These are phyloP conservation scores for Leucoptera coffeella DNA, from an alignment of 2,888 invertebrate species.

Conservation along the genomic window DNA sequence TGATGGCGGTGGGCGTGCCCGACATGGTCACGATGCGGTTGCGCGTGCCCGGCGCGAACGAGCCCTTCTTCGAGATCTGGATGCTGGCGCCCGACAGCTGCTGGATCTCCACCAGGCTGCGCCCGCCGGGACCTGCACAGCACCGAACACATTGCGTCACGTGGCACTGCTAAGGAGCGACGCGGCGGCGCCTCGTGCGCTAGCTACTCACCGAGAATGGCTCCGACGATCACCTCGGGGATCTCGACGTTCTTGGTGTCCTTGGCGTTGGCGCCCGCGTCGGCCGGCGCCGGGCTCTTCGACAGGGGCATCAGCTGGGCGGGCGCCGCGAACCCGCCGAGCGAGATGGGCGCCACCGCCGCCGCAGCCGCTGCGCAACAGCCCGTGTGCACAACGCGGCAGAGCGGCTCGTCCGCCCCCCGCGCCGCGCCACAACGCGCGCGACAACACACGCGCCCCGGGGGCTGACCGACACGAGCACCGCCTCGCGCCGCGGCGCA, in stretches of 20 bases:
- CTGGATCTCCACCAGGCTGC: constrained; percentile 95
- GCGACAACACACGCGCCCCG: constrained; percentile 3
- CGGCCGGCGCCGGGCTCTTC: constrained; percentile 76
- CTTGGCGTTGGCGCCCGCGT: constrained; percentile 65
- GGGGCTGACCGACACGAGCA: constrained; percentile 5
- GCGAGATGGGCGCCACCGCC: constrained; percentile 75
- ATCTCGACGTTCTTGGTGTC: constrained; percentile 91
- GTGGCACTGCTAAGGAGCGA: neutral
- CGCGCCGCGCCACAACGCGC: constrained; percentile 12
- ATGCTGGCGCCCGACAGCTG: constrained; percentile 95
- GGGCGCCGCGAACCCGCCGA: constrained; percentile 64
- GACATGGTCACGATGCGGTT: constrained; percentile 96
- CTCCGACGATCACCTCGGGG: constrained; percentile 93
- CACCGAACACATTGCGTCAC: neutral
- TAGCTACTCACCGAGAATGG: constrained; percentile 73
- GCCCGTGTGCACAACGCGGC: no score
- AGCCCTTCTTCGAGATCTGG: constrained; percentile 97
- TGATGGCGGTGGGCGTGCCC: constrained; percentile 82
- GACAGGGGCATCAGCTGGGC: constrained; percentile 68
- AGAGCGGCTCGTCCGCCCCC: neutral
- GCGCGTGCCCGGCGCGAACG: constrained; percentile 93
- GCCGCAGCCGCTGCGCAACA: constrained; percentile 49
- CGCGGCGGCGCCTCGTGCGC: neutral
- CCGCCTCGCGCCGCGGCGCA: constrained; percentile 1
- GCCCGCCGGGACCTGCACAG: constrained; percentile 78